Conservation (phyloP, 2,797 vertebrate species). For the Cygnus olor region DNA sequence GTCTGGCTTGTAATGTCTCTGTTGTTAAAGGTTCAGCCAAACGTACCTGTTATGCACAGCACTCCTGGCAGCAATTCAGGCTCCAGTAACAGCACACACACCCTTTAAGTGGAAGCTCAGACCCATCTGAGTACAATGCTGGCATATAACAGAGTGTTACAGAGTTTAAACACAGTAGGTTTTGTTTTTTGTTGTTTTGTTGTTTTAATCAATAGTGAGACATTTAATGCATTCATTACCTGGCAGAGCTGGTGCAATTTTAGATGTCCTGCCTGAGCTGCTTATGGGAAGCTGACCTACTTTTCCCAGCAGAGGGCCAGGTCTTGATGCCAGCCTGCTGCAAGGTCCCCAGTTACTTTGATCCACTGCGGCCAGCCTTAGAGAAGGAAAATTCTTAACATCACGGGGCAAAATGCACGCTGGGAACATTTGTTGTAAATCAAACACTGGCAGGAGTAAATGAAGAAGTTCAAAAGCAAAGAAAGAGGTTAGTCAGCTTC, state of each 20-base stretch:
- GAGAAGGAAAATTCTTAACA: background rate
- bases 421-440: background rate
- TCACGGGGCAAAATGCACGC: background rate
- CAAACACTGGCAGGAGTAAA: background rate
- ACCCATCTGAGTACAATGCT: background rate
- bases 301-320: background rate
- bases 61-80: background rate
- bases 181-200: too few species aligned
- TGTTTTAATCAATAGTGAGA: background rate
- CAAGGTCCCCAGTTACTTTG: background rate
- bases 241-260: background rate
- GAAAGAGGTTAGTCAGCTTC: background rate
- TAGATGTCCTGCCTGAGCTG: background rate
- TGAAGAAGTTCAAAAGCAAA: background rate
- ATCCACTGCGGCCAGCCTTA: background rate
- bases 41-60: background rate
- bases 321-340: background rate
- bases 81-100: background rate
- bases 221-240: background rate
- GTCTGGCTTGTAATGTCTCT: background rate
- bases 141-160: accelerated
- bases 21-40: background rate
- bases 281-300: background rate
- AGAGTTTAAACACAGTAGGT: background rate
- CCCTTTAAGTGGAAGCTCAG: background rate